Evolutionary conservation across 1,140 invertebrate genomes (phyloP).

Genomic region (Cherax destructor): DNA sequence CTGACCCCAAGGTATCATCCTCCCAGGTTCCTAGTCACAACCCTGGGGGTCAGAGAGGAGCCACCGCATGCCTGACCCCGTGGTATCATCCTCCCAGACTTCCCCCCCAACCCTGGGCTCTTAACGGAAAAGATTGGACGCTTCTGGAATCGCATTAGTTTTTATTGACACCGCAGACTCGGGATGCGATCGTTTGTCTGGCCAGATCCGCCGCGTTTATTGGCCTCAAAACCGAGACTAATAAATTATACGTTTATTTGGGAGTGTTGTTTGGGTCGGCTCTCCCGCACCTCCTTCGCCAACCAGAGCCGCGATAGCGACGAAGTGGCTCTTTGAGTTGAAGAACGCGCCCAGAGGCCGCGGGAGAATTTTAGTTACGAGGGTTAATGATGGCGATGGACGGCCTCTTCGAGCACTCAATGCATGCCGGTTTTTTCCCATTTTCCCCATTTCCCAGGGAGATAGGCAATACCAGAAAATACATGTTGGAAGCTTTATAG

Average conservation of each 20-base stretch:
- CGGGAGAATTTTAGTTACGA: background rate
- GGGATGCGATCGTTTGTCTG: constrained; percentile 3
- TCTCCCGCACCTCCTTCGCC: background rate
- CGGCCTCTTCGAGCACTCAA: background rate
- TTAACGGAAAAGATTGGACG: constrained; percentile 12
- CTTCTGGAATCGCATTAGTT: constrained; percentile 8
- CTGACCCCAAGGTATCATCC: background rate
- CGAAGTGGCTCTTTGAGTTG: background rate
- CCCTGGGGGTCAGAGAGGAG: background rate
- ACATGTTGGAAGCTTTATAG: background rate
- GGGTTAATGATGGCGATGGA: background rate
- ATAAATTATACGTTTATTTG: background rate
- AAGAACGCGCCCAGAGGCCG: background rate
- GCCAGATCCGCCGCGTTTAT: background rate
- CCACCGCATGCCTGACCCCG: background rate
- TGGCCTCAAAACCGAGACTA: background rate
- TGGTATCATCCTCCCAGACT: background rate
- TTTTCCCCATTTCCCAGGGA: background rate
- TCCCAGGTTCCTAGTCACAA: background rate
- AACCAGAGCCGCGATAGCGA: background rate
- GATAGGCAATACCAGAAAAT: background rate
- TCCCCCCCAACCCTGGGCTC: background rate
- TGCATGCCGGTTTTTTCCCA: background rate
- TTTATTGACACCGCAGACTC: constrained; percentile 5
- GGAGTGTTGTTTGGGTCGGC: background rate